These are phyloP conservation scores for Zaprionus taronus DNA, from an alignment of 1,140 invertebrate genomes.

Conservation along the genomic window DNA sequence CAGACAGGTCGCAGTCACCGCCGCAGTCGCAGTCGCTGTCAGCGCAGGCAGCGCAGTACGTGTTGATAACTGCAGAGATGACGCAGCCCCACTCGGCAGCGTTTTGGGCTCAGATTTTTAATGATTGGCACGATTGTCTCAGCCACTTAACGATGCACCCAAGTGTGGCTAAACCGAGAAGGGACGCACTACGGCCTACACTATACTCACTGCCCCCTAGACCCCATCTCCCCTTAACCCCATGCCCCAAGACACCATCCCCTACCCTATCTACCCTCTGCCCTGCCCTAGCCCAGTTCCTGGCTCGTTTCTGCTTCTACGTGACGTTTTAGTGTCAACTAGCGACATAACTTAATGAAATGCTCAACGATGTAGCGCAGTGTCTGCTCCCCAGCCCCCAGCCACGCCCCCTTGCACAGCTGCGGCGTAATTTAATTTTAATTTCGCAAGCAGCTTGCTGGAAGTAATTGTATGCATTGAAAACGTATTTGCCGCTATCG, in stretches of 20 bases:
- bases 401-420: not conserved
- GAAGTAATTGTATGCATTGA: slow-evolving; percentile 82
- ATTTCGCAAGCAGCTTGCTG: slow-evolving; percentile 79
- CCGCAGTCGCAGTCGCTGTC: slow-evolving; percentile 33
- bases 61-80: slow-evolving; percentile 66
- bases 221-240: not conserved
- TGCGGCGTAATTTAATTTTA: slow-evolving; percentile 75
- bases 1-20: slow-evolving; percentile 61
- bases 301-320: slow-evolving; percentile 1
- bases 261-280: not conserved
- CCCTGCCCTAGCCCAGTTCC: not conserved
- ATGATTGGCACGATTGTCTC: slow-evolving; percentile 82
- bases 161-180: slow-evolving; percentile 44
- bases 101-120: slow-evolving; percentile 74
- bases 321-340: slow-evolving; percentile 74
- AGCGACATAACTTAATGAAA: slow-evolving; percentile 77
- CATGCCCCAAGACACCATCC: not conserved
- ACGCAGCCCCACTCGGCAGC: slow-evolving; percentile 51
- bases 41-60: slow-evolving; percentile 35
- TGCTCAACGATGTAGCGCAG: slow-evolving; percentile 44
- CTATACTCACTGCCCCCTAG: not conserved
- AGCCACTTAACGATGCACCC: slow-evolving; percentile 78
- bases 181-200: not conserved
- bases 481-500: slow-evolving; percentile 75
- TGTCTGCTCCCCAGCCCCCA: not conserved